Evolutionary conservation across 2,888 invertebrate species (phyloP).

Genomic region (Himalopsyche kuldschensis): DNA sequence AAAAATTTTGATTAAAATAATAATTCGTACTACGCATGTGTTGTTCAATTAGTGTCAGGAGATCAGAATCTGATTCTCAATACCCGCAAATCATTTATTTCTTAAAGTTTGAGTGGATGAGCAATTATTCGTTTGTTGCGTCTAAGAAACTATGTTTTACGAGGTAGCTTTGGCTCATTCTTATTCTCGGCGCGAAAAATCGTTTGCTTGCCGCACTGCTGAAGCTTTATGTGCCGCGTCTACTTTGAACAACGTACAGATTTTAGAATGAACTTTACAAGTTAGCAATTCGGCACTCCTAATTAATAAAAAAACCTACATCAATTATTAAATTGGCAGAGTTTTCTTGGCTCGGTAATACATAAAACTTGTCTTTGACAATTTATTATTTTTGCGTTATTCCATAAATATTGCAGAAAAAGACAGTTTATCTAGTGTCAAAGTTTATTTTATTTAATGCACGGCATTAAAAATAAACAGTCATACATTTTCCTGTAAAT

Average conservation of each 20-base stretch:
- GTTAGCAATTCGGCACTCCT: neutral
- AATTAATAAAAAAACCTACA: neutral
- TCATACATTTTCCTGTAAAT: too few species aligned
- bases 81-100: neutral
- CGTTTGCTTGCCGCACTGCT: neutral
- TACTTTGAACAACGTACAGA: neutral
- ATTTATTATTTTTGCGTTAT: too few species aligned
- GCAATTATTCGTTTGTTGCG: neutral
- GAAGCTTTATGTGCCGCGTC: neutral
- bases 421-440: too few species aligned
- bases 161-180: constrained; percentile 7
- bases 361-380: too few species aligned
- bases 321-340: neutral
- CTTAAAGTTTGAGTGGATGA: neutral
- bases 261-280: neutral
- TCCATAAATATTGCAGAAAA: too few species aligned
- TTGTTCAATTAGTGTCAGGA: too few species aligned
- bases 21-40: too few species aligned
- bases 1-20: too few species aligned
- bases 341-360: neutral
- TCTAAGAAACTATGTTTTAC: neutral
- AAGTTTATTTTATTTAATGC: too few species aligned
- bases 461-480: too few species aligned
- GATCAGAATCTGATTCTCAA: too few species aligned
- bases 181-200: constrained; percentile 1